Evolutionary conservation across 2,797 vertebrate genomes (phyloP).

Genomic region (Micropoecilia bifurca): DNA sequence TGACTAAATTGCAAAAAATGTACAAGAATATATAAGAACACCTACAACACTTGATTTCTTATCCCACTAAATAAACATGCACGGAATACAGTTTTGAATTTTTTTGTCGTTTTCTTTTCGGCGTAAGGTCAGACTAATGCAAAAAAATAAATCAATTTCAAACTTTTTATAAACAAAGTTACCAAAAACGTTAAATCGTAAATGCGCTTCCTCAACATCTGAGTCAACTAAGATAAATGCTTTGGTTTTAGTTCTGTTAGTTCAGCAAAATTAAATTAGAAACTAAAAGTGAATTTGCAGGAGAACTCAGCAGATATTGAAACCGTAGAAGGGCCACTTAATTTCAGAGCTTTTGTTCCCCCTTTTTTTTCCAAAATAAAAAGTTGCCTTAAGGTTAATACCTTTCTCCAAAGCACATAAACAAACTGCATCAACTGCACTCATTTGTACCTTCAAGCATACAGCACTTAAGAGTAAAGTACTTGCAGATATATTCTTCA

Average conservation of each 20-base stretch:
- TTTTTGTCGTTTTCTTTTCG: background rate
- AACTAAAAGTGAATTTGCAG: background rate
- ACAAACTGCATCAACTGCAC: background rate
- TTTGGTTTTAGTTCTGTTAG: background rate
- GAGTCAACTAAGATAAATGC: background rate
- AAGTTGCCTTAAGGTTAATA: background rate
- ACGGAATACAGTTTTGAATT: background rate
- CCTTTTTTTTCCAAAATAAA: background rate
- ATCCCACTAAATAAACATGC: background rate
- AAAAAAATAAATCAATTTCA: background rate
- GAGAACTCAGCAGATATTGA: no score
- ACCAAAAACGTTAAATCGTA: background rate
- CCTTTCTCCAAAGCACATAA: background rate
- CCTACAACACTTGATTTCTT: background rate
- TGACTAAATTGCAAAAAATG: background rate
- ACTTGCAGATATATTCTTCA: slow-evolving; percentile 9
- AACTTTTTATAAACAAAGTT: background rate
- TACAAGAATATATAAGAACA: background rate
- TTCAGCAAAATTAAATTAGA: background rate
- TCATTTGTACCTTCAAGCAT: slow-evolving; percentile 4
- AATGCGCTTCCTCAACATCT: background rate
- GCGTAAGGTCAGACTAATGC: background rate
- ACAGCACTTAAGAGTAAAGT: background rate
- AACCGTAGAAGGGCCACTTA: background rate
- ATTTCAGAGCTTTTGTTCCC: background rate